Base-by-base conservation (phyloP, 2,888 invertebrate species). In the Calameuta filiformis region DNA sequence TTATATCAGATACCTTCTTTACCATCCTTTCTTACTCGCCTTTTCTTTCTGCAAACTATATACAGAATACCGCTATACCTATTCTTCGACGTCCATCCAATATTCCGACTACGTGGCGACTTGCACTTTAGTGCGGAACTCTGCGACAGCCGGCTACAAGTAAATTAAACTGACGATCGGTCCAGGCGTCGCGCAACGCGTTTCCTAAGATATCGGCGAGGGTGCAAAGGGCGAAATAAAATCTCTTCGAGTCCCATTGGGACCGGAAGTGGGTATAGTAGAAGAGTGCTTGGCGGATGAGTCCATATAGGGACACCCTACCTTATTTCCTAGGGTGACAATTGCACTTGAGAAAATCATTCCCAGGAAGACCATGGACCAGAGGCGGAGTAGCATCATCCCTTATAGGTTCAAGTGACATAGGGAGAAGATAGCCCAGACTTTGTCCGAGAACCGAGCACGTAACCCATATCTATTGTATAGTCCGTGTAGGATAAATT, bases 1-100 rank as follows among this genome's bases (percentile, higher is more conserved):
- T 9, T 23, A 56, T 23, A 23, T 9, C 23, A 23, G 9, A 56
- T 56, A 56, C 73, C 73, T 79, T 77, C 77, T 33, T 74, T 69
- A 74, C 75, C 73, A 68, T 75, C 76, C 73, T 68, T 33, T 56
- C 56, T 69, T 30, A 68, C 35, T 35, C 69, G 12, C 68, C 11
- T 56, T 71, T 35, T 40, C 79, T 73, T 31, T 73, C 69, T 31
- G 34, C 68, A 34, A 33, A 34, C 11, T 37, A 76, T 37, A 79
- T 75, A 73, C 73, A 31, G 79, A 80, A 83, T 84, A 86, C 86
- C 87, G 87, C 85, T 87, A 87, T 81, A 81, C 82, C 76, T 77
- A 79, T 76, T 75, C 23, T 77, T 74, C 82, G 82, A 84, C 85
- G 84, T 83, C 77, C 80, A 84, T 83, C 79, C 80, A 81, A 87